phyloP scores from a whole-genome alignment of 1,140 invertebrate genomes.

The Coenobita brevimanus region DNA sequence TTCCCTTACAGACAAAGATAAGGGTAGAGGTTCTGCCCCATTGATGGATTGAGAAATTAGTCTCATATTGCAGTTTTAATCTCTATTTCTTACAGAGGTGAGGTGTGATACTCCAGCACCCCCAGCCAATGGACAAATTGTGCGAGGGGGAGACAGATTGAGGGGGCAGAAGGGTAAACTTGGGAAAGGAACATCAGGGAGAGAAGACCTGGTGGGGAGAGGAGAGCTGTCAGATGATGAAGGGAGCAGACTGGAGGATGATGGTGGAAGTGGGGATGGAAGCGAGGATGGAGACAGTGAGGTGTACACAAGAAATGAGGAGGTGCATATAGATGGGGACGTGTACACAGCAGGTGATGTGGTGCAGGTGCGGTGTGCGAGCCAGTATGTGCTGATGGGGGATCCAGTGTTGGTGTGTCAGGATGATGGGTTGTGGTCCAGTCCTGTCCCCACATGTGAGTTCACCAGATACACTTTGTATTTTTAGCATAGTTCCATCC shows the following conservation, averaged over 20 bases:
- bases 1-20: too few relatives aligned
- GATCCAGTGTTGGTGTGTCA: slow-evolving; percentile 88
- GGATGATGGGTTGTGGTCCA: slow-evolving; percentile 90
- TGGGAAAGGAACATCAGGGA: too few relatives aligned
- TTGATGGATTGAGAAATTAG: too few relatives aligned
- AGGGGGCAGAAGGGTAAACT: too few relatives aligned
- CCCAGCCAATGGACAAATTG: slow-evolving; percentile 79
- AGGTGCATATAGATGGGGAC: slow-evolving; percentile 77
- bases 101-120: slow-evolving; percentile 81
- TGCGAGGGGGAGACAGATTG: background rate
- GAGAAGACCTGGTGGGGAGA: too few relatives aligned
- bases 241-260: too few relatives aligned
- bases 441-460: slow-evolving; percentile 87
- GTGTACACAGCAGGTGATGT: slow-evolving; percentile 88
- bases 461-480: too few relatives aligned
- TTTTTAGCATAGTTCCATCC: too few relatives aligned
- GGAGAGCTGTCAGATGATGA: too few relatives aligned
- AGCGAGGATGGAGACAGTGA: background rate
- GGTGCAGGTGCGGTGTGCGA: slow-evolving; percentile 88
- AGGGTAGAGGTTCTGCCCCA: too few relatives aligned
- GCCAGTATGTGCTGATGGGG: slow-evolving; percentile 90
- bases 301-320: slow-evolving; percentile 72
- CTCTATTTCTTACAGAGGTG: slow-evolving; percentile 78
- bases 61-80: too few relatives aligned
- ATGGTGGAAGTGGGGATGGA: too few relatives aligned